Conservation (phyloP, 2,797 vertebrate species). For the Zenarchopterus dispar region DNA sequence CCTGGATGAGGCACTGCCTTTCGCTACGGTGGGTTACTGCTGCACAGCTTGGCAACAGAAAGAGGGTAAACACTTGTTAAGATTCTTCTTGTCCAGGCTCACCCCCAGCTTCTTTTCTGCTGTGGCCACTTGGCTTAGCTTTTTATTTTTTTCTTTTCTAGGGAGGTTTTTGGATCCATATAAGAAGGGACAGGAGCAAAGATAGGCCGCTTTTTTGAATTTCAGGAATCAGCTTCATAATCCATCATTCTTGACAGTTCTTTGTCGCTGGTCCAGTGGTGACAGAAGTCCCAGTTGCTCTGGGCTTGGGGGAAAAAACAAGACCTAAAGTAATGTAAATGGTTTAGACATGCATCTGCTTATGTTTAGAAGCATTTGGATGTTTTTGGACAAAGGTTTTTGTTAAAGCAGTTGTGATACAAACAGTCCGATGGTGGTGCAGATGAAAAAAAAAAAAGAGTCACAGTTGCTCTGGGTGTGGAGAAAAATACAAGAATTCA, state of each 20-base stretch:
- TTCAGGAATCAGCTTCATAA: conserved; percentile 69
- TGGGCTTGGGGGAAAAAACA: conserved; percentile 44
- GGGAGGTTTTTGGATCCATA: conserved; percentile 55
- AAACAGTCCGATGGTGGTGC: conserved; percentile 48
- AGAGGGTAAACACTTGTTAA: conserved; percentile 82
- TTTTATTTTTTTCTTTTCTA: conserved; percentile 35
- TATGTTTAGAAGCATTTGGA: conserved; percentile 39
- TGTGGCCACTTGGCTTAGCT: conserved; percentile 43
- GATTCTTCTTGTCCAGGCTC: conserved; percentile 74
- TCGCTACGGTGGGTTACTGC: conserved; percentile 82
- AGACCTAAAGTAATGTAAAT: conserved; percentile 51
- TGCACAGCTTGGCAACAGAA: conserved; percentile 79
- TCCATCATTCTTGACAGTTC: conserved; percentile 76
- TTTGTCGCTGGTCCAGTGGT: conserved; percentile 66
- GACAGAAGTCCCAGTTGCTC: conserved; percentile 51
- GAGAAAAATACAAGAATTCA: conserved; percentile 48
- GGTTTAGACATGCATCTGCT: conserved; percentile 55
- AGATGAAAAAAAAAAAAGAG: conserved; percentile 4
- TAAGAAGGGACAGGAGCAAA: conserved; percentile 69
- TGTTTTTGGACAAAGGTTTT: conserved; percentile 24
- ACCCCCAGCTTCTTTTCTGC: conserved; percentile 65
- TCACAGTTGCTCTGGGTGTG: conserved; percentile 38
- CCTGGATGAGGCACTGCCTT: conserved; percentile 81
- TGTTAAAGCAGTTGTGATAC: neutral
- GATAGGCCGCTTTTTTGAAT: conserved; percentile 63